phyloP scores from a whole-genome alignment of 1,140 invertebrate species.

The Maniola jurtina region DNA sequence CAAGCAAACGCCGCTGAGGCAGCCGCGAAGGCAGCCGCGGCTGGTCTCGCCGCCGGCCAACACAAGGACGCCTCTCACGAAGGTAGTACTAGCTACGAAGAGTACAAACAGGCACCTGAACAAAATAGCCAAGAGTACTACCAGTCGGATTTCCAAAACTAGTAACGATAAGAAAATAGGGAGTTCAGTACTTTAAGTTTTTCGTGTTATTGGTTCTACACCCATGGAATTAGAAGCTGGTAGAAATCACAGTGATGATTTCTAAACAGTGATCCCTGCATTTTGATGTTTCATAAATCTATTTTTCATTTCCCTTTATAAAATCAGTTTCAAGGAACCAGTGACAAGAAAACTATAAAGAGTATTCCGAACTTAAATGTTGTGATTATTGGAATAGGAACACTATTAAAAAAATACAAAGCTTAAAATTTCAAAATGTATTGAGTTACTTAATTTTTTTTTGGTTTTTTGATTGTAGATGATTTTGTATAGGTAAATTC shows the following conservation, averaged over 20 bases:
- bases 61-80: conserved; percentile 59
- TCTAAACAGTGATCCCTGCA: neutral
- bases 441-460: neutral
- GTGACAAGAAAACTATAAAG: neutral
- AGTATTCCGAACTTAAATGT: conserved; percentile 13
- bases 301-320: too few species aligned
- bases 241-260: conserved; percentile 1
- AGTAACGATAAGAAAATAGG: conserved; percentile 45
- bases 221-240: conserved; percentile 1
- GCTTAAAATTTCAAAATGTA: neutral
- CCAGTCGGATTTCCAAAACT: conserved; percentile 67
- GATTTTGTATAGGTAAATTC: too few species aligned
- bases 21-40: conserved; percentile 67
- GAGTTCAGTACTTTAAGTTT: conserved; percentile 6
- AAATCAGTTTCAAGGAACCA: neutral
- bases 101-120: conserved; percentile 28
- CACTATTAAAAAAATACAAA: conserved; percentile 9
- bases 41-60: conserved; percentile 48
- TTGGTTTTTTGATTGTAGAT: neutral
- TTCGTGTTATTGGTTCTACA: conserved; percentile 2
- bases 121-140: conserved; percentile 58
- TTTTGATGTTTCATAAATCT: neutral
- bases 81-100: conserved; percentile 71
- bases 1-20: conserved; percentile 67
- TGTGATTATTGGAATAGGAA: conserved; percentile 41